Percentiles rank a stretch among this genome's conserved stretches.
phyloP scores from a whole-genome alignment of 2,888 invertebrate genomes.

The Notodonta dromedarius region DNA sequence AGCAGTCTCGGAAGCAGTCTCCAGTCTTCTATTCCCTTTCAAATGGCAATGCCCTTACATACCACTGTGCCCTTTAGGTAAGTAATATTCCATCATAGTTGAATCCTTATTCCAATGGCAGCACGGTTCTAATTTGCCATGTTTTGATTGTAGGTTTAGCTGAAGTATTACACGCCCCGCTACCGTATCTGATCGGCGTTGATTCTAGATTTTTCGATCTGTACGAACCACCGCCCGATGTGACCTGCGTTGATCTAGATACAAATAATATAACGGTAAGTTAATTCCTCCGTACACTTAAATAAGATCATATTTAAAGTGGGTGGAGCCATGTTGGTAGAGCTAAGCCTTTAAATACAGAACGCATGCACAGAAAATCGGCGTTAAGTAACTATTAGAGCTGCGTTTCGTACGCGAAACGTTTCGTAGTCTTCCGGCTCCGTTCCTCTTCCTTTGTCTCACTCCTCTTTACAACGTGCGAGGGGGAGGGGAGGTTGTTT shows the following conservation, averaged over 20 bases:
- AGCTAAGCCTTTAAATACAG: no score
- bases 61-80: slow-evolving; percentile 97
- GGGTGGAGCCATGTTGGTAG: no score
- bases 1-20: slow-evolving; percentile 98
- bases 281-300: slow-evolving; percentile 18
- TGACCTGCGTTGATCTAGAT: slow-evolving; percentile 98
- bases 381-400: no score
- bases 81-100: slow-evolving; percentile 30
- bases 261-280: slow-evolving; percentile 96
- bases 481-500: no score
- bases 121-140: not conserved
- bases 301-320: not conserved
- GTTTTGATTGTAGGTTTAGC: slow-evolving; percentile 87
- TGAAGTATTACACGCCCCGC: slow-evolving; percentile 98
- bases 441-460: no score
- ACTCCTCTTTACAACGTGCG: no score
- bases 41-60: slow-evolving; percentile 99
- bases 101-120: not conserved
- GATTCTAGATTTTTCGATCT: slow-evolving; percentile 99
- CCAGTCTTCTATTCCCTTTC: slow-evolving; percentile 97
- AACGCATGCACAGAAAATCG: no score
- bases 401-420: no score
- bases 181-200: slow-evolving; percentile 98
- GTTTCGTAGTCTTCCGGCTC: no score
- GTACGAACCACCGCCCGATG: slow-evolving; percentile 97